Evolutionary conservation across 30 jellyfish, hydroid and myxozoan species (phyloP).

Genomic region (Hydra vulgaris): DNA sequence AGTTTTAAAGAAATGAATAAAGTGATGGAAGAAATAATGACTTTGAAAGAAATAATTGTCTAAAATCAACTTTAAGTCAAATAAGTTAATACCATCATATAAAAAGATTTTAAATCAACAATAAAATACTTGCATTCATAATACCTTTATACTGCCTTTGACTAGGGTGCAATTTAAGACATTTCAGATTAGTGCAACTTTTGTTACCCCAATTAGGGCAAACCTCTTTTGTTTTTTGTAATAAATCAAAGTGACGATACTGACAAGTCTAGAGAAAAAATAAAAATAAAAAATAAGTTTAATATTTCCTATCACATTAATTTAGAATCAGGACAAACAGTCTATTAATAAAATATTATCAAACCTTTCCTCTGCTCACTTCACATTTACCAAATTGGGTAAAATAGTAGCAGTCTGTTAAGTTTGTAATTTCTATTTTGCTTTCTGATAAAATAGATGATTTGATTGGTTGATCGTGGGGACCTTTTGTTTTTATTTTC

Average conservation of each 20-base stretch:
- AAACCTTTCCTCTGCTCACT: not conserved
- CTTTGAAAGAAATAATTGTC: too few species aligned
- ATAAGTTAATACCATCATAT: not conserved
- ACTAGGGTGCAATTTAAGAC: slow-evolving; percentile 45
- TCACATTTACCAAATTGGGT: slow-evolving; percentile 16
- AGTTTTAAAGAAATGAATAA: too few species aligned
- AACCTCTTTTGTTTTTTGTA: slow-evolving; percentile 1
- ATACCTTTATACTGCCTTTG: slow-evolving; percentile 4
- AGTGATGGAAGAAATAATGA: too few species aligned
- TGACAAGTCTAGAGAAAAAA: slow-evolving; percentile 21
- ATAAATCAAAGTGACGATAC: slow-evolving; percentile 38
- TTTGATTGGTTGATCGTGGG: not conserved
- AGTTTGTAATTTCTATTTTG: not conserved
- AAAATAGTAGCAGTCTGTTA: slow-evolving; percentile 38
- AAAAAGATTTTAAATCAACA: not conserved
- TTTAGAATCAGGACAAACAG: too few species aligned
- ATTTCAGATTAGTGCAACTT: slow-evolving; percentile 16
- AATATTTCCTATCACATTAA: not conserved
- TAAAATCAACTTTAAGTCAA: too few species aligned
- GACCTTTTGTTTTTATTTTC: slow-evolving; percentile 26
- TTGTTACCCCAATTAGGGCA: slow-evolving; percentile 39
- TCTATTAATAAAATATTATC: too few species aligned
- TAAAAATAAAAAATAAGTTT: not conserved
- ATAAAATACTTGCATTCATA: not conserved
- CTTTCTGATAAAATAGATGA: slow-evolving; percentile 10